Conservation (phyloP, 1,140 invertebrate genomes). For the Mesaphorura yosii region DNA sequence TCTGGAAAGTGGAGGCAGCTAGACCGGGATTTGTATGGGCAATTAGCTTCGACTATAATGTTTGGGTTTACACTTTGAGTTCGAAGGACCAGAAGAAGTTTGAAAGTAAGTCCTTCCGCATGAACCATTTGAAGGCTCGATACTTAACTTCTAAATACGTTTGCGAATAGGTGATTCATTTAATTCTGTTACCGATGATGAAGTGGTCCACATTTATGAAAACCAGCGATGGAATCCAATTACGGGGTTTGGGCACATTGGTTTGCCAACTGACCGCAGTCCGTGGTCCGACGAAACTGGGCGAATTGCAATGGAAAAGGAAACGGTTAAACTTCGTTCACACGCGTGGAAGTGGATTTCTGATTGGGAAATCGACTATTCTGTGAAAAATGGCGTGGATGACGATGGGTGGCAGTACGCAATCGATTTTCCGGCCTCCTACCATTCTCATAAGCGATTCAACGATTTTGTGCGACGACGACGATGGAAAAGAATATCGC, state of each 20-base stretch:
- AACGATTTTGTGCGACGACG: constrained; percentile 77
- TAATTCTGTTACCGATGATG: constrained; percentile 47
- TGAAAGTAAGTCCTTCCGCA: neutral
- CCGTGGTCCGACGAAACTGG: constrained; percentile 83
- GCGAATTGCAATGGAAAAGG: constrained; percentile 63
- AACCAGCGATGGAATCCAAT: constrained; percentile 89
- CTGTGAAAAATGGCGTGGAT: constrained; percentile 75
- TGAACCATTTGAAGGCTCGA: neutral
- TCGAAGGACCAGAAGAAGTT: neutral
- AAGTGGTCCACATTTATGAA: constrained; percentile 78
- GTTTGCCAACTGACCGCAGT: constrained; percentile 67
- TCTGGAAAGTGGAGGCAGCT: constrained; percentile 62
- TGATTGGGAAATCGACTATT: constrained; percentile 81
- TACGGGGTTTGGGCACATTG: constrained; percentile 69
- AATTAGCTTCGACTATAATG: constrained; percentile 67
- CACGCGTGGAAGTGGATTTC: constrained; percentile 83
- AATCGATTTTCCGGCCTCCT: constrained; percentile 73
- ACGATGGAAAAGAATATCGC: constrained; percentile 71
- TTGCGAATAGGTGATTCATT: neutral
- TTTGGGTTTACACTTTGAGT: constrained; percentile 58
- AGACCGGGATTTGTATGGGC: constrained; percentile 71
- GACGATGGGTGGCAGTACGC: constrained; percentile 81
- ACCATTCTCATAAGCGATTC: constrained; percentile 70
- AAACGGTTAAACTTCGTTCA: constrained; percentile 70
- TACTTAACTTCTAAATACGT: neutral